phyloP scores from a whole-genome alignment of 2,113 vertebrate genomes.

The Chinchilla lanigera region DNA sequence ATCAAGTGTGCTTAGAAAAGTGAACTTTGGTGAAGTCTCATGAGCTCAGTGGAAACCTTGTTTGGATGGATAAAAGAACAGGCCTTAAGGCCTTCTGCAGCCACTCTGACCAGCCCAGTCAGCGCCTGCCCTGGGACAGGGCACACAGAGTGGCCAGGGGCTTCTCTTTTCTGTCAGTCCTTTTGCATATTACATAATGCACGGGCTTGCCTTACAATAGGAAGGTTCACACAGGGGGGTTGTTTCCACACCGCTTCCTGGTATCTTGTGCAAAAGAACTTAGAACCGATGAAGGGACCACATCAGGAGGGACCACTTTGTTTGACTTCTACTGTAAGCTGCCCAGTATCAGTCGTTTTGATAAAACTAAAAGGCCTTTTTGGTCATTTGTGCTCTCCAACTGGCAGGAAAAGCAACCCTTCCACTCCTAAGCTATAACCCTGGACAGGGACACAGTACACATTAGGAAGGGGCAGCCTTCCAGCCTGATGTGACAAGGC shows the following conservation, averaged over 20 bases:
- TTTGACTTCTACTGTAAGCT: conserved; percentile 8
- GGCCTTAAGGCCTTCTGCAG: background rate
- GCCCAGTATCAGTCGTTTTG: conserved; percentile 53
- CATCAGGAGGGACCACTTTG: background rate
- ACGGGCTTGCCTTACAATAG: conserved; percentile 2
- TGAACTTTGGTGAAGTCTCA: conserved; percentile 50
- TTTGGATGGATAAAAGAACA: background rate
- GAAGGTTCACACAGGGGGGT: conserved; percentile 32
- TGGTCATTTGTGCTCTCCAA: conserved; percentile 71
- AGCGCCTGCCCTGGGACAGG: background rate
- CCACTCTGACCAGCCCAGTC: background rate
- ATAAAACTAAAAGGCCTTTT: conserved; percentile 66
- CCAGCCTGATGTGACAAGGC: conserved; percentile 61
- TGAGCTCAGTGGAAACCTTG: background rate
- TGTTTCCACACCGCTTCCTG: conserved; percentile 48
- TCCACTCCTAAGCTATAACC: background rate
- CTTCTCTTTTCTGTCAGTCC: background rate
- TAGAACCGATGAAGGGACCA: conserved; percentile 3
- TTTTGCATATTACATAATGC: background rate
- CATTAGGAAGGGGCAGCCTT: conserved; percentile 24
- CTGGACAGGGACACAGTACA: background rate
- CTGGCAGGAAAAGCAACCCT: conserved; percentile 60
- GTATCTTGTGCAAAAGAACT: conserved; percentile 66
- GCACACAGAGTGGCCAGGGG: background rate
- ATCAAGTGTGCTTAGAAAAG: conserved; percentile 49